phyloP scores from a whole-genome alignment of 1,140 invertebrate species.

The Hesperophylax magnus region DNA sequence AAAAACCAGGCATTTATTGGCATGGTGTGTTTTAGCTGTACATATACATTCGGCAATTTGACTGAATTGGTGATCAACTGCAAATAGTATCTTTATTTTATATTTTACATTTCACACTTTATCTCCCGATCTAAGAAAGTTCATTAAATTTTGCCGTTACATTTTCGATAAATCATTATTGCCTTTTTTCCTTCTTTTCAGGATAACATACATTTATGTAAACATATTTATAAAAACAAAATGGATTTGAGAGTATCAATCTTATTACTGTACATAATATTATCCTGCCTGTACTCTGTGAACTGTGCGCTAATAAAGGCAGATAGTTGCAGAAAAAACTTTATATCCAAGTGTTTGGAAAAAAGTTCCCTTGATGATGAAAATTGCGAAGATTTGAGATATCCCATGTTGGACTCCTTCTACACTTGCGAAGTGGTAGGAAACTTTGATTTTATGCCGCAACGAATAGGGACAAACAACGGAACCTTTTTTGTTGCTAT shows the following conservation, averaged over 20 bases:
- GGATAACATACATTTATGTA: too few relatives aligned
- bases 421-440: slow-evolving; percentile 1
- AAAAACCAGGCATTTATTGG: too few relatives aligned
- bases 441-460: background rate
- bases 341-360: slow-evolving; percentile 7
- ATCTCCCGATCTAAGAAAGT: too few relatives aligned
- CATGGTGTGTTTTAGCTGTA: too few relatives aligned
- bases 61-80: too few relatives aligned
- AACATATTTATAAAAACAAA: background rate
- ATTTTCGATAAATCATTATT: too few relatives aligned
- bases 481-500: background rate
- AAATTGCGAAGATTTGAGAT: slow-evolving; percentile 17
- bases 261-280: background rate
- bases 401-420: background rate
- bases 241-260: background rate
- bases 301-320: background rate
- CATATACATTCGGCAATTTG: too few relatives aligned
- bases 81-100: too few relatives aligned
- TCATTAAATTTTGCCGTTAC: too few relatives aligned
- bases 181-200: background rate
- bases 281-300: background rate
- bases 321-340: background rate
- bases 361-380: background rate
- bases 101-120: too few relatives aligned
- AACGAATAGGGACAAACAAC: background rate